Conservation (phyloP, 2,888 invertebrate genomes). For the Euzetes globulus region DNA sequence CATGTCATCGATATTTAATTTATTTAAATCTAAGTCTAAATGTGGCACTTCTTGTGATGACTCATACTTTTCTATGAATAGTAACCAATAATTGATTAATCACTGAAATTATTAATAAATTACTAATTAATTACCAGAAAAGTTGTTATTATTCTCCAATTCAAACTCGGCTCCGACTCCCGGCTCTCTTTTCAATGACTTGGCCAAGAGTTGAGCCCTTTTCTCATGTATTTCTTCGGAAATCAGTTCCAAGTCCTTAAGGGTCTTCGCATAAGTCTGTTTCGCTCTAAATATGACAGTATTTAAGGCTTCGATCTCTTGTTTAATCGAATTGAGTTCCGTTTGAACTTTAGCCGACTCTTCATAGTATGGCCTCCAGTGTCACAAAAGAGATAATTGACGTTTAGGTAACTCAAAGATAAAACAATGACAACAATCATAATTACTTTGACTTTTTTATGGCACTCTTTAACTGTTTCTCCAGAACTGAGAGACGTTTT, state of each 20-base stretch:
- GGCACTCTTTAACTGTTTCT: constrained; percentile 32
- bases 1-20: background rate
- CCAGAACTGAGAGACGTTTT: background rate
- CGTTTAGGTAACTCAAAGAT: background rate
- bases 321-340: constrained; percentile 32
- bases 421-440: background rate
- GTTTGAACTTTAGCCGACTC: constrained; percentile 29
- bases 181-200: constrained; percentile 35
- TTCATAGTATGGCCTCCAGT: constrained; percentile 32
- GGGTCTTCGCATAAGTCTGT: constrained; percentile 33
- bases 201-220: constrained; percentile 26
- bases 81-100: background rate
- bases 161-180: constrained; percentile 37
- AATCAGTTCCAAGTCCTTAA: constrained; percentile 35
- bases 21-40: background rate
- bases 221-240: constrained; percentile 38
- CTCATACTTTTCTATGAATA: background rate
- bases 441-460: constrained; percentile 33
- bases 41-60: constrained; percentile 11
- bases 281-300: constrained; percentile 31
- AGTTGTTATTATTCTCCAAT: background rate
- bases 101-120: background rate
- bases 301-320: constrained; percentile 29
- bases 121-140: background rate
- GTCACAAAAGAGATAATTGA: background rate